phyloP scores from a whole-genome alignment of 1,140 invertebrate genomes.

The Drosophila bocqueti region DNA sequence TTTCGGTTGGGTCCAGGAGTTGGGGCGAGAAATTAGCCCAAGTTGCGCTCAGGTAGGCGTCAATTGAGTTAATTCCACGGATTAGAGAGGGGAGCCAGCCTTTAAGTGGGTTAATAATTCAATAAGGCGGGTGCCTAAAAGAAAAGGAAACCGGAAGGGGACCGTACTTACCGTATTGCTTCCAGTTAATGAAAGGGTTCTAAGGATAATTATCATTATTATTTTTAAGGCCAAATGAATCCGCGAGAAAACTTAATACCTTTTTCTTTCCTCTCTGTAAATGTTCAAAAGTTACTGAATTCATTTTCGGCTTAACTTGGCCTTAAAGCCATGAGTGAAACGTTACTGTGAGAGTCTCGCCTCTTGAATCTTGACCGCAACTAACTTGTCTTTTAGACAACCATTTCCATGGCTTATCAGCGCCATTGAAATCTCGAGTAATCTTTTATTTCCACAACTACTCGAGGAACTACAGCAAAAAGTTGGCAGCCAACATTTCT shows the following conservation, averaged over 20 bases:
- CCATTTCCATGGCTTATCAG: slow-evolving; percentile 53
- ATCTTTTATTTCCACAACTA: slow-evolving; percentile 49
- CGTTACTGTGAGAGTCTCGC: not conserved
- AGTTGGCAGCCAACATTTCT: slow-evolving; percentile 48
- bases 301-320: not conserved
- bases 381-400: slow-evolving; percentile 43
- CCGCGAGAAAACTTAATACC: not conserved
- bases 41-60: slow-evolving; percentile 23
- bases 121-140: slow-evolving; percentile 16
- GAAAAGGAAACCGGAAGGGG: slow-evolving; percentile 12
- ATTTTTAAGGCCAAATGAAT: not conserved
- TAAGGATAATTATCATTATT: slow-evolving; percentile 30
- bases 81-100: slow-evolving; percentile 33
- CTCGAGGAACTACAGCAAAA: slow-evolving; percentile 45
- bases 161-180: slow-evolving; percentile 14
- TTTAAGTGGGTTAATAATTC: slow-evolving; percentile 62
- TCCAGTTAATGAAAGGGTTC: slow-evolving; percentile 10
- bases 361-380: slow-evolving; percentile 35
- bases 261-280: not conserved
- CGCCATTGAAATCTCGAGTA: slow-evolving; percentile 34
- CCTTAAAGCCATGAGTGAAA: slow-evolving; percentile 29
- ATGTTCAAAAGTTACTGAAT: slow-evolving; percentile 14
- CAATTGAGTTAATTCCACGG: slow-evolving; percentile 59
- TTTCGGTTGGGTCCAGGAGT: not conserved
- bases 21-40: slow-evolving; percentile 18